phyloP scores from a whole-genome alignment of 2,888 invertebrate species.

The Cylloceria caligata region DNA sequence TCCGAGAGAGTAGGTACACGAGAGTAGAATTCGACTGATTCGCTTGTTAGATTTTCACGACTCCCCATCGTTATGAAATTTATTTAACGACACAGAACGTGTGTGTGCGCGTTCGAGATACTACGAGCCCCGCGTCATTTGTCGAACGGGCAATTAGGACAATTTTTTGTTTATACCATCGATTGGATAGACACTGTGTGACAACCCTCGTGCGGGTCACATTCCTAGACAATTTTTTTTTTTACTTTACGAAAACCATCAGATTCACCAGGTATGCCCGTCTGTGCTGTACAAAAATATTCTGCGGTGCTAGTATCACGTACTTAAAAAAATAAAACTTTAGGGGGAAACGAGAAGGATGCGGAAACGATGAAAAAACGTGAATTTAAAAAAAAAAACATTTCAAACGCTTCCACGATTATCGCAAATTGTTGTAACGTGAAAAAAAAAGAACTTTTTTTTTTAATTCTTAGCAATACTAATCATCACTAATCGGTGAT shows the following conservation, averaged over 20 bases:
- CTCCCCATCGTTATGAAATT: conserved; percentile 7
- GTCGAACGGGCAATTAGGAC: conserved; percentile 16
- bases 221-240: conserved; percentile 41
- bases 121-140: background rate
- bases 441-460: conserved; percentile 37
- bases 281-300: conserved; percentile 75
- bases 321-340: conserved; percentile 74
- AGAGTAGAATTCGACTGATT: conserved; percentile 28
- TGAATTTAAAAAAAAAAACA: conserved; percentile 40
- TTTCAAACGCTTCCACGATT: conserved; percentile 81
- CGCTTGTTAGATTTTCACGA: conserved; percentile 3
- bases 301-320: conserved; percentile 82
- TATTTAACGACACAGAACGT: background rate
- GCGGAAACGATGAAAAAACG: conserved; percentile 65
- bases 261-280: conserved; percentile 51
- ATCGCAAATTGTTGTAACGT: conserved; percentile 67
- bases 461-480: conserved; percentile 71
- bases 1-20: background rate
- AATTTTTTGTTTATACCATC: conserved; percentile 11
- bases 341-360: conserved; percentile 11
- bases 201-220: background rate
- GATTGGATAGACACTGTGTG: background rate
- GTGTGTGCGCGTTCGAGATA: background rate
- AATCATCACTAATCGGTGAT: conserved; percentile 78
- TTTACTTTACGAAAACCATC: conserved; percentile 40